Percentiles rank a stretch among this genome's conserved stretches.
phyloP scores from a whole-genome alignment of 92 coral and sea anemone species.

The Epizoanthus scotinus region DNA sequence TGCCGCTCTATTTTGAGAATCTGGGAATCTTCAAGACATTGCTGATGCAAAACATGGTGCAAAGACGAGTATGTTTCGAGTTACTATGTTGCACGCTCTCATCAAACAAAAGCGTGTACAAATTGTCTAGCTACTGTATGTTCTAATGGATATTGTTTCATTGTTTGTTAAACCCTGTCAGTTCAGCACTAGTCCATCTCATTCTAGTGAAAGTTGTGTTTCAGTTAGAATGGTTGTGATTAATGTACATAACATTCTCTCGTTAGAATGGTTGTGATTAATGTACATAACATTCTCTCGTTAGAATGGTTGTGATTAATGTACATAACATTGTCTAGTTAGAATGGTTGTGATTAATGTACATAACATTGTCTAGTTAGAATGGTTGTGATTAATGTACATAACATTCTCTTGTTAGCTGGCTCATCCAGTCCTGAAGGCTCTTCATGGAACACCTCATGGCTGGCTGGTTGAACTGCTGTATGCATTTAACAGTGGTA shows the following conservation, averaged over 20 bases:
- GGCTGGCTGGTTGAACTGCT: slow-evolving; percentile 89
- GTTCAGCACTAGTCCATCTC: neutral
- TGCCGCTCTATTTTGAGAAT: too few relatives aligned
- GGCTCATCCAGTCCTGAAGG: slow-evolving; percentile 88
- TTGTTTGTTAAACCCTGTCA: neutral
- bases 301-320: slow-evolving; percentile 46
- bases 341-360: too few relatives aligned
- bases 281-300: neutral
- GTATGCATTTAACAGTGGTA: slow-evolving; percentile 94
- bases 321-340: neutral
- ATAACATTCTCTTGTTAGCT: slow-evolving; percentile 51
- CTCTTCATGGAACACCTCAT: slow-evolving; percentile 81
- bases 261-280: slow-evolving; percentile 43
- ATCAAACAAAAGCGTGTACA: too few relatives aligned
- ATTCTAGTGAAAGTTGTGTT: too few relatives aligned
- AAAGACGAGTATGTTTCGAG: too few relatives aligned
- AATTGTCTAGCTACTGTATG: too few relatives aligned
- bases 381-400: too few relatives aligned
- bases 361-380: too few relatives aligned
- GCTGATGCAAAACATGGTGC: too few relatives aligned
- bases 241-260: neutral
- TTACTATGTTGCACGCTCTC: too few relatives aligned
- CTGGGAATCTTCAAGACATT: too few relatives aligned
- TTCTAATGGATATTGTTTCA: neutral
- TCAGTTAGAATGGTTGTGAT: too few relatives aligned